Conservation (phyloP, 2,113 vertebrate genomes). For the Engraulis encrasicolus region DNA sequence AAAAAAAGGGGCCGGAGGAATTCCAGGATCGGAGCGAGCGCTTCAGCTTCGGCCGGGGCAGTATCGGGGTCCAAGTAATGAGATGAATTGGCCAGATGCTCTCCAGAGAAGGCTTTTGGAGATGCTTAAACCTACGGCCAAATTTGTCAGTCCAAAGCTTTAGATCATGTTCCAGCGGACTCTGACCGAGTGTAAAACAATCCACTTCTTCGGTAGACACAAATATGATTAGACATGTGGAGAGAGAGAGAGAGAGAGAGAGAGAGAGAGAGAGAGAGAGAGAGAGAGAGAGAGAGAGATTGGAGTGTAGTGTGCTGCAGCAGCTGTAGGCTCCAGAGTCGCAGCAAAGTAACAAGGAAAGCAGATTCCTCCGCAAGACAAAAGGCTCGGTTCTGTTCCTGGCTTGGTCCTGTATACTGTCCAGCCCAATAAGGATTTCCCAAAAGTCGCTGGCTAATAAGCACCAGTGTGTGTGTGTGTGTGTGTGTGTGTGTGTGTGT, state of each 20-base stretch:
- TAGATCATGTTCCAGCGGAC: conserved; percentile 14
- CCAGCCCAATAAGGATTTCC: neutral
- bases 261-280: neutral
- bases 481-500: neutral
- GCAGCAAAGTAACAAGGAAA: conserved; percentile 10
- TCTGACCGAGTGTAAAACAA: conserved; percentile 27
- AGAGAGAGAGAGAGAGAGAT: neutral
- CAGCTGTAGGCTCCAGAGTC: neutral
- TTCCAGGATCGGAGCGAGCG: conserved; percentile 15
- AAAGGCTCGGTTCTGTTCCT: neutral
- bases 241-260: neutral
- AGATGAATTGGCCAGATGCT: conserved; percentile 33
- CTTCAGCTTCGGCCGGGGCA: no score
- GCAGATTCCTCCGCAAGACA: neutral
- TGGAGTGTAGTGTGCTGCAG: neutral
- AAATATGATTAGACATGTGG: conserved; percentile 2
- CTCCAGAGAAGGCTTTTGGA: neutral
- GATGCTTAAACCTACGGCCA: neutral
- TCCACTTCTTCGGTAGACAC: conserved; percentile 7
- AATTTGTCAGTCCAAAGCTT: neutral
- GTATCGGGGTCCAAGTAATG: conserved; percentile 34
- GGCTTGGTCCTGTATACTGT: no score
- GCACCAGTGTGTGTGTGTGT: neutral
- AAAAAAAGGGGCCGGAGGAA: conserved; percentile 3
- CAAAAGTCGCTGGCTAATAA: neutral